Conservation (phyloP, 2,888 invertebrate genomes). For the Ichneumoninae sp. region DNA sequence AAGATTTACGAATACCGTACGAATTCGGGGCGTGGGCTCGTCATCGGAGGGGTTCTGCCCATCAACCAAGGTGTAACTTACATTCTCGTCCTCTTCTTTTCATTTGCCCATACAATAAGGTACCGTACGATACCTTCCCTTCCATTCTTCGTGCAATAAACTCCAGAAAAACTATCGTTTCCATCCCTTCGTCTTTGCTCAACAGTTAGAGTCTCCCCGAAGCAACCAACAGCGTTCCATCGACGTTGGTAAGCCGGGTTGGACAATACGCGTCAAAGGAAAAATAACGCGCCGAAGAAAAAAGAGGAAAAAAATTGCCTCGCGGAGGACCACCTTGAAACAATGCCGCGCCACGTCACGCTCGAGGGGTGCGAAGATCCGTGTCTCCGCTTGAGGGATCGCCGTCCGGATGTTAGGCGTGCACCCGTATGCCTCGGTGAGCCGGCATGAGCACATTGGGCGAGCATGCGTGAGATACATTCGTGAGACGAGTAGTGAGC, state of each 20-base stretch:
- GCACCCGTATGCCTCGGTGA: not conserved
- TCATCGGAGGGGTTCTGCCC: constrained; percentile 54
- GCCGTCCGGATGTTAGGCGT: not conserved
- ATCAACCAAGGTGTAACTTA: constrained; percentile 63
- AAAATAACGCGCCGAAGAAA: constrained; percentile 9
- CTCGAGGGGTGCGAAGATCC: constrained; percentile 26
- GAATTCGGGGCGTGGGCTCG: constrained; percentile 54
- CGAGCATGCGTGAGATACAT: not conserved
- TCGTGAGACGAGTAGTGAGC: not conserved
- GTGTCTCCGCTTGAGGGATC: constrained; percentile 10
- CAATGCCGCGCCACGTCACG: constrained; percentile 25
- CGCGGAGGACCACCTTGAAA: constrained; percentile 34
- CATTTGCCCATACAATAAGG: constrained; percentile 11
- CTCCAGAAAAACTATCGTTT: constrained; percentile 7
- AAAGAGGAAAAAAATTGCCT: not conserved
- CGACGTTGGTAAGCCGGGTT: constrained; percentile 5
- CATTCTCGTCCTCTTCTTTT: constrained; percentile 33
- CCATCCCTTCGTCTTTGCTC: constrained; percentile 11
- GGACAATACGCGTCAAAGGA: not conserved
- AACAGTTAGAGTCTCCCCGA: not conserved
- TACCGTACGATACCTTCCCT: constrained; percentile 38
- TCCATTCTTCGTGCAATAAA: constrained; percentile 32
- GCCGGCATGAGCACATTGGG: not conserved
- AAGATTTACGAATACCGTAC: constrained; percentile 61
- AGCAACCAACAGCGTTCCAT: not conserved